Evolutionary conservation across 2,888 invertebrate genomes (phyloP).

Genomic region (Cremastobaeus sp.): DNA sequence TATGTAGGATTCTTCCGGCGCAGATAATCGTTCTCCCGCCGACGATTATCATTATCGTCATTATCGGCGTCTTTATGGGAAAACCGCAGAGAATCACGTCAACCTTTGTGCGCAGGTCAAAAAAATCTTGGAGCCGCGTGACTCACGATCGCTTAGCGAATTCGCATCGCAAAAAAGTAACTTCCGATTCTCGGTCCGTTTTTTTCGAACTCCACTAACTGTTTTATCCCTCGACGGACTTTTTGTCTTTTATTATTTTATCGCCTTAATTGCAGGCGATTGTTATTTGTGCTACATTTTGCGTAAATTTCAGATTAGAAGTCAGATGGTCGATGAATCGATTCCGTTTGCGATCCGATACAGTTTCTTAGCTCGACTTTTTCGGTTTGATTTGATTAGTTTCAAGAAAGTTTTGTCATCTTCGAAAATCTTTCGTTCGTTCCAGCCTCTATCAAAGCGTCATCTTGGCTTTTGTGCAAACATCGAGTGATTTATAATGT

Average conservation of each 20-base stretch:
- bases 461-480: no score
- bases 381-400: no score
- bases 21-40: conserved; percentile 12
- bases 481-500: no score
- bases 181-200: conserved; percentile 21
- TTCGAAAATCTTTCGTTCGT: no score
- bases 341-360: no score
- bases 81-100: conserved; percentile 26
- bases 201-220: conserved; percentile 4
- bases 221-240: conserved; percentile 15
- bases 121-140: conserved; percentile 24
- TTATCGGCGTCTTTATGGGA: conserved; percentile 27
- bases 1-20: conserved; percentile 23
- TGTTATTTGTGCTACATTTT: no score
- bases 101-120: conserved; percentile 24
- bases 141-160: conserved; percentile 27
- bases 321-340: no score
- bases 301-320: no score
- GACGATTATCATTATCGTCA: conserved; percentile 13
- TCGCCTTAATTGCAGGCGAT: conserved; percentile 10
- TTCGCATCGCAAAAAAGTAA: conserved; percentile 25
- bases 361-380: no score
- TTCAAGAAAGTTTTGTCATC: no score
- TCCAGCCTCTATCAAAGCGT: no score
- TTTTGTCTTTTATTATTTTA: conserved; percentile 11